phyloP scores from a whole-genome alignment of 2,888 invertebrate genomes.

The Eudemis profundana region DNA sequence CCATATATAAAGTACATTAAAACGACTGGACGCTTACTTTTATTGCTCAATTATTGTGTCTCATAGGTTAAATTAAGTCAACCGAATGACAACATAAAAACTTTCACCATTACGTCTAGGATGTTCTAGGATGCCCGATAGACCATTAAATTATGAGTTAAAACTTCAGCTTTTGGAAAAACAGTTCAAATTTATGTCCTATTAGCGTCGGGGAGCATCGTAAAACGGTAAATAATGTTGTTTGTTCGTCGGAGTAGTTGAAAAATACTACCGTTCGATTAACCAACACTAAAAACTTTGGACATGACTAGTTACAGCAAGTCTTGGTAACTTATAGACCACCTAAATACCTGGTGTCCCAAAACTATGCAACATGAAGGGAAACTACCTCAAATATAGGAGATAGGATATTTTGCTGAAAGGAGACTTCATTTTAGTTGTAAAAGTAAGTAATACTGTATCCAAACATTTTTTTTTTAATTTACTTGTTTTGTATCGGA shows the following conservation, averaged over 20 bases:
- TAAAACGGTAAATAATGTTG: slow-evolving; percentile 39
- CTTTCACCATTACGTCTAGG: slow-evolving; percentile 8
- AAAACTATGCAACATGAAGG: too few relatives aligned
- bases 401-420: too few relatives aligned
- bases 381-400: too few relatives aligned
- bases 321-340: too few relatives aligned
- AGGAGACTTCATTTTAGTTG: too few relatives aligned
- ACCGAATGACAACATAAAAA: slow-evolving; percentile 6
- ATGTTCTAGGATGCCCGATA: background rate
- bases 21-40: too few relatives aligned
- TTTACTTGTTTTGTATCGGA: too few relatives aligned
- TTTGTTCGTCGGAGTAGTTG: slow-evolving; percentile 29
- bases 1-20: too few relatives aligned
- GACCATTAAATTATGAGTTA: slow-evolving; percentile 8
- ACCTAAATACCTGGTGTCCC: too few relatives aligned
- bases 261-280: slow-evolving; percentile 11
- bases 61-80: background rate
- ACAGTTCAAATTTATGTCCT: slow-evolving; percentile 25
- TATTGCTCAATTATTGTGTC: background rate
- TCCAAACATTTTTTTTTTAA: too few relatives aligned
- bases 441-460: too few relatives aligned
- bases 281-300: slow-evolving; percentile 1
- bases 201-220: slow-evolving; percentile 34
- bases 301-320: background rate
- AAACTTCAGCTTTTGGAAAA: slow-evolving; percentile 18